Evolutionary conservation across 1,140 invertebrate genomes (phyloP), one percentile per base, ranked within the genome.

Genomic region (Phthorimaea operculella): DNA sequence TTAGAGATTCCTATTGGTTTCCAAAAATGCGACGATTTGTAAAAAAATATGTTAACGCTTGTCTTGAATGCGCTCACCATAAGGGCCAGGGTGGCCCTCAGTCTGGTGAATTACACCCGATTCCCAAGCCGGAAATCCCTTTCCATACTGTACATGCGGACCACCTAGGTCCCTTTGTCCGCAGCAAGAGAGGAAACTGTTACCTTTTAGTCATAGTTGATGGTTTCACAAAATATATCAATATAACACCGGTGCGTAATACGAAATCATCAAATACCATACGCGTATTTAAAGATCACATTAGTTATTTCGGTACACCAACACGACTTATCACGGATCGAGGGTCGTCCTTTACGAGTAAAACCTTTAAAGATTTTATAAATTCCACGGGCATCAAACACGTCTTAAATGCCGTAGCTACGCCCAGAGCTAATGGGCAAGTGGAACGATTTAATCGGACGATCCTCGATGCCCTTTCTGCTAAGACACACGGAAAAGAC

Each of bases 131-230:
- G 4, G 11, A 15, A 12, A 11, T 39, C 8, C 51, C 51, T 11
- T 52, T 52, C 34, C 51, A 52, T 36, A 52, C 51, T 11, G 5
- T 52, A 1, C 36, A 52, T 16, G 51, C 51, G 1, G 51, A 52
- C 34, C 51, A 52, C 16, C 33, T 52, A 11, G 51, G 51, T 12
- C 51, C 51, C 3, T 52, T 52, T 9, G 33, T 52, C 6, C 9
- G 15, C 5, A 36, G 33, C 17, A 52, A 28, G 12, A 52, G 17
- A 52, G 51, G 36, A 10, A 21, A 52, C 12, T 36, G n/a, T 14
- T 52, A 52, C 36, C 33, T 52, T 8, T 14, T 52, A 14, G 51
- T 52, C 5, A 52, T 52, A 12, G 7, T 52, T 3, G 51, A 52
- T 36, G 51, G 33, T 36, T 52, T 52, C 11, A 36, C 51, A 9